A percentile compares a stretch with the other conserved stretches of the same genome.
Conservation (phyloP, 1,140 invertebrate genomes). For the Ceratina calcarata region DNA sequence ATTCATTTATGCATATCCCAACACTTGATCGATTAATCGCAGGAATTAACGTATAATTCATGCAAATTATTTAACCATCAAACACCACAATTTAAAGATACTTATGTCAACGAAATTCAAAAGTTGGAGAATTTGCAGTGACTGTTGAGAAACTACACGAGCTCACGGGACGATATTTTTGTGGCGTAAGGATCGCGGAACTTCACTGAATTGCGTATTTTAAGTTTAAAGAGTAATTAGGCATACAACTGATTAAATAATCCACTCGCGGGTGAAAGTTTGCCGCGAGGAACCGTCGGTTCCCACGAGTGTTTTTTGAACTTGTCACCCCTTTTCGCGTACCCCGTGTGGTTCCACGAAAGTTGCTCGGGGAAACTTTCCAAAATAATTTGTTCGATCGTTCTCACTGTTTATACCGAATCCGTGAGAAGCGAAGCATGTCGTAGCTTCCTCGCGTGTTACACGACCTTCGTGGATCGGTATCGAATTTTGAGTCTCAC, state of each 20-base stretch:
- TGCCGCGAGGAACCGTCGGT: conserved; percentile 12
- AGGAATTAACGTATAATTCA: too few species aligned
- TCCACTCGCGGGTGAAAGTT: conserved; percentile 49
- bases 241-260: conserved; percentile 56
- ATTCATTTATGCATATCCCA: too few species aligned
- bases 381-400: conserved; percentile 52
- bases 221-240: conserved; percentile 44
- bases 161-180: background rate
- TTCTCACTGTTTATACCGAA: conserved; percentile 8
- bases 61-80: too few species aligned
- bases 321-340: conserved; percentile 32
- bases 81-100: too few species aligned
- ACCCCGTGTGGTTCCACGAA: conserved; percentile 8
- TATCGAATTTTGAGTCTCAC: background rate
- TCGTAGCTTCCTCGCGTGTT: background rate
- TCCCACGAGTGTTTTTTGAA: conserved; percentile 46
- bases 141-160: background rate
- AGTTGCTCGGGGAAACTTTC: conserved; percentile 38
- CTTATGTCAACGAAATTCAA: background rate
- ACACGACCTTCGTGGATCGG: background rate
- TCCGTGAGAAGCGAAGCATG: background rate
- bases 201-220: conserved; percentile 14
- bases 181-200: background rate
- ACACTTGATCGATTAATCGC: too few species aligned
- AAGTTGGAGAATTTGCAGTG: background rate